Base-by-base conservation (phyloP, 1,140 invertebrate genomes). In the Thrips palmi region DNA sequence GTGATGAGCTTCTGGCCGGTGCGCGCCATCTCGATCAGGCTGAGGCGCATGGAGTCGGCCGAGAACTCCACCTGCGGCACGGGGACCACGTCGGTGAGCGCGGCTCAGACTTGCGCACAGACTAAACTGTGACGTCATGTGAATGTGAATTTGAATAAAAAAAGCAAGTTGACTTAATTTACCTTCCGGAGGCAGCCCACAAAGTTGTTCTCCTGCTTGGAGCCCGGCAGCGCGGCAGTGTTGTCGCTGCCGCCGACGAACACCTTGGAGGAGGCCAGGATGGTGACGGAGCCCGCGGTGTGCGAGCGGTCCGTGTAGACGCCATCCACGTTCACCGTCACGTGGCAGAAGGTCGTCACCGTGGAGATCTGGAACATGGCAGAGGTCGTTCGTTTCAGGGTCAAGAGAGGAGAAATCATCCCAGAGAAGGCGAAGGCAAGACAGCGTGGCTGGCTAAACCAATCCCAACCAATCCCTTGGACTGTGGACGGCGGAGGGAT, bases 121-220 rank as follows among this genome's bases (percentile, higher is more conserved):
- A n/a, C n/a, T n/a, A n/a, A n/a, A n/a, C n/a, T n/a, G n/a, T n/a
- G n/a, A n/a, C n/a, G n/a, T n/a, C n/a, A n/a, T n/a, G n/a, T n/a
- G n/a, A n/a, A n/a, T n/a, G n/a, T n/a, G n/a, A n/a, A n/a, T n/a
- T n/a, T n/a, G n/a, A n/a, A n/a, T n/a, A n/a, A n/a, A n/a, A n/a
- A n/a, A 8, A 27, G 12, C 7, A 27, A 8, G 12, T 27, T 32
- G 10, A n/a, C n/a, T n/a, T 19, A n/a, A 47, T 55, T 60, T 58
- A 96, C 91, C 70, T 94, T 91, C 57, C 86, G 74, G 50, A 97
- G 65, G 55, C 92, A 97, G 3, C 92, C 92, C 43, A 91, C 78
- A 54, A 94, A 97, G 59, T 92, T 93, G 49, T 71, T 78, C 52
- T 80, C 74, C 11, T 83, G 77, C 37, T 76, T 69, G n/a, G 81